Percentiles rank a stretch among this genome's conserved stretches.
These are phyloP conservation scores for Oreotrochilus melanogaster DNA, from an alignment of 2,113 vertebrate species.

Conservation along the genomic window DNA sequence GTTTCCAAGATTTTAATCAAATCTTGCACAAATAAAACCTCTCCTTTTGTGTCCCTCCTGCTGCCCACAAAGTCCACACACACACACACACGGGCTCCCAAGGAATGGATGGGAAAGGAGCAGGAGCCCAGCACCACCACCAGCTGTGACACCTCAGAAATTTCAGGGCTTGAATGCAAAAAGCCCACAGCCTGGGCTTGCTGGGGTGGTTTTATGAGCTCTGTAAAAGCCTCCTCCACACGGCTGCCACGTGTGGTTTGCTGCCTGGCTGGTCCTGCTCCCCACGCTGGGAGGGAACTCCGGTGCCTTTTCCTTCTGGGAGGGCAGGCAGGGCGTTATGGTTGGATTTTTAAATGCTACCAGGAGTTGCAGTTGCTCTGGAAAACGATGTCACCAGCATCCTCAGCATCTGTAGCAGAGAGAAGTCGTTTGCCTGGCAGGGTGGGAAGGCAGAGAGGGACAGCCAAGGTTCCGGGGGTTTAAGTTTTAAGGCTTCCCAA, in stretches of 20 bases:
- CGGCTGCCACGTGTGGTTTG: neutral
- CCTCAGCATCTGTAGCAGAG: slow-evolving; percentile 8
- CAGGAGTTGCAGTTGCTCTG: neutral
- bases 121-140: neutral
- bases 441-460: neutral
- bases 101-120: neutral
- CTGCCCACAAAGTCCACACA: neutral
- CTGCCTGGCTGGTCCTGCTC: neutral
- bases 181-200: neutral
- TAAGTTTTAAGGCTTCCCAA: neutral
- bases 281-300: neutral
- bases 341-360: neutral
- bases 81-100: rapidly evolving
- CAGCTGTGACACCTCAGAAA: neutral
- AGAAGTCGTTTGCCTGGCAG: neutral
- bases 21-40: neutral
- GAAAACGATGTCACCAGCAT: neutral
- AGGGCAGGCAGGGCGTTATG: neutral
- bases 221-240: neutral
- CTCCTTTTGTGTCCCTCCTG: neutral
- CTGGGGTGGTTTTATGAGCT: neutral
- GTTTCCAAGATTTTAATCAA: slow-evolving; percentile 41
- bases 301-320: neutral
- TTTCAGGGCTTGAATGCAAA: neutral
- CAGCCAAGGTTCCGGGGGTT: neutral